Conservation (phyloP, 2,888 invertebrate genomes). For the Lampropteryx suffumata region DNA sequence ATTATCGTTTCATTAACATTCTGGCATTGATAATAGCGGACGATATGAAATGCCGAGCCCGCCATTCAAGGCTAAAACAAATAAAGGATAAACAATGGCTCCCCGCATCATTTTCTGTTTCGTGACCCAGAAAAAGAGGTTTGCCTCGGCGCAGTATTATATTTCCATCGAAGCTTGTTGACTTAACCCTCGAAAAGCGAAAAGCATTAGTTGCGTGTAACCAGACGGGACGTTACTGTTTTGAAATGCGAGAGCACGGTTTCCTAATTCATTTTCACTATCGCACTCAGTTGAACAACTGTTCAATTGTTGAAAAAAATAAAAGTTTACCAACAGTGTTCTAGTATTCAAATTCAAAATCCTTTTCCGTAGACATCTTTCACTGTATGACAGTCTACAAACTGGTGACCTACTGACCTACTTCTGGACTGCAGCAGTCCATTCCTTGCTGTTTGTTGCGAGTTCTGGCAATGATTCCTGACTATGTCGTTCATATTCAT, state of each 20-base stretch:
- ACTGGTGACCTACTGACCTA: slow-evolving; percentile 76
- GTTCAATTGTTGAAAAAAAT: too few relatives aligned
- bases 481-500: slow-evolving; percentile 63
- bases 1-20: slow-evolving; percentile 26
- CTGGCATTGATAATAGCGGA: slow-evolving; percentile 35
- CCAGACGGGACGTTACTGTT: slow-evolving; percentile 47
- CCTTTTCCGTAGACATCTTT: slow-evolving; percentile 72
- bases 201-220: slow-evolving; percentile 45
- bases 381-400: slow-evolving; percentile 71
- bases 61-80: slow-evolving; percentile 55
- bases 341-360: slow-evolving; percentile 58
- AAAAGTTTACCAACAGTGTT: background rate
- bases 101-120: slow-evolving; percentile 63
- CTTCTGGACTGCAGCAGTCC: slow-evolving; percentile 73
- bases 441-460: slow-evolving; percentile 70
- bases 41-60: slow-evolving; percentile 45
- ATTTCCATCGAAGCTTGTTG: slow-evolving; percentile 72
- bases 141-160: slow-evolving; percentile 60
- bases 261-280: slow-evolving; percentile 64
- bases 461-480: slow-evolving; percentile 70
- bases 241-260: slow-evolving; percentile 58
- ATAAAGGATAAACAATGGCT: slow-evolving; percentile 60
- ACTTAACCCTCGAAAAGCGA: slow-evolving; percentile 62
- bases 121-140: slow-evolving; percentile 60
- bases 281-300: slow-evolving; percentile 48